Base-by-base conservation (phyloP, 2,113 vertebrate genomes). In the Salvelinus sp. region DNA sequence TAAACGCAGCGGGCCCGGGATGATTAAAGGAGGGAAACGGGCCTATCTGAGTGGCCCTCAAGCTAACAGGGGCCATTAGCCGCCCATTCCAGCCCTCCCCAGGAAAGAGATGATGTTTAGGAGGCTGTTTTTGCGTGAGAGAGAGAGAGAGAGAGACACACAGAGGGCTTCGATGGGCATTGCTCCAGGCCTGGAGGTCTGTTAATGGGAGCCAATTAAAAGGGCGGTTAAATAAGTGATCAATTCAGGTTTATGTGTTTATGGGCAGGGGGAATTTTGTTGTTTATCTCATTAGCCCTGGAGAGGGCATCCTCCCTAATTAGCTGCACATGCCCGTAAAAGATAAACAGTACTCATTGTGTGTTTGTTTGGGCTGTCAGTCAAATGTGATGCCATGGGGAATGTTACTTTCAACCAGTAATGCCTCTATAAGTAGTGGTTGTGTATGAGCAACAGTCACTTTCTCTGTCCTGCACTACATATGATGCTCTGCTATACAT, bases 11-110 rank as follows among this genome's bases (percentile, higher is more conserved):
- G 77, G 90, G 85, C 83, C 84, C 79, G 58, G 79, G 69, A 82
- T 91, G 92, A 92, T 92, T 92, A 91, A 91, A 90, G 87, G 87
- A 77, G 83, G 89, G 82, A 77, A 90, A 90, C 69, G 67, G 87
- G 86, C 76, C 87, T 89, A 84, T 89, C 84, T 83, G 82, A 88
- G 78, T 58, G 18, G 77, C 73, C 86, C 76, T 25, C 85, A 75
- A 83, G 77, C 89, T 85, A 91, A 91, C 83, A 16, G 44, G 72
- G 73, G 27, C 81, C 79, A 75, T 80, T 82, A 78, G 73, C 69
- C 33, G 54, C 71, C 76, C 44, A 16, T 60, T 70, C 72, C 76
- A 67, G 13, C 65, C 65, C 28, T 67, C 25, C 16, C 28, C 58
- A 22, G 58, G 58, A 82, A 85, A 72, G 86, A 90, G 79, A 83